Conservation (phyloP, 2,797 vertebrate species). For the Anas bahamensis region DNA sequence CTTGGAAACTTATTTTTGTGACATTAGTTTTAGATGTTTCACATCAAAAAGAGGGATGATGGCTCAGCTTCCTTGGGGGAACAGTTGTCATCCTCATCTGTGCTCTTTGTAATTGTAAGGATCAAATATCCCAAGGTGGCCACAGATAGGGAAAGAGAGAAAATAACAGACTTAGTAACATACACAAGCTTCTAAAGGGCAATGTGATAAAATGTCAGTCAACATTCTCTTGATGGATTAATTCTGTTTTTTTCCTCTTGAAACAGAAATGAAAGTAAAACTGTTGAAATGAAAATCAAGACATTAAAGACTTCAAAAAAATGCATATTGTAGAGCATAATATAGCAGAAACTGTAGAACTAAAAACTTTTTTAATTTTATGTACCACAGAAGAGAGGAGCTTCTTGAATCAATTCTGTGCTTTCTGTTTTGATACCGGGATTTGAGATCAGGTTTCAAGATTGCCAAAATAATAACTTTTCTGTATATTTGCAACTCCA, state of each 20-base stretch:
- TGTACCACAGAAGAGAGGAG: background rate
- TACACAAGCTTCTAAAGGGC: conserved; percentile 11
- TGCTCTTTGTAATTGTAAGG: conserved; percentile 54
- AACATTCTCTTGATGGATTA: background rate
- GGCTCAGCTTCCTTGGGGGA: conserved; percentile 16
- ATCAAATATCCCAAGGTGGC: conserved; percentile 59
- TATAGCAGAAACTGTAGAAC: background rate
- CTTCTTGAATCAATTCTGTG: background rate
- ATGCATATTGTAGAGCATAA: background rate
- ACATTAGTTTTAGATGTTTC: conserved; percentile 55
- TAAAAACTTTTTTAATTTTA: background rate
- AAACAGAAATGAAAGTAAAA: background rate
- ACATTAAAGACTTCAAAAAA: background rate
- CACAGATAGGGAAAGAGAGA: conserved; percentile 47
- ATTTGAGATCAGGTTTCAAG: no score
- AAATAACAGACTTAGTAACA: conserved; percentile 8
- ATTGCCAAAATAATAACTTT: no score
- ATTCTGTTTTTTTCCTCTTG: background rate
- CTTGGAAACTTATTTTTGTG: conserved; percentile 42
- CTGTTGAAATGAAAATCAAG: background rate
- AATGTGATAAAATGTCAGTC: conserved; percentile 10
- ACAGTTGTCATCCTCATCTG: conserved; percentile 23
- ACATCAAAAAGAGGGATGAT: conserved; percentile 58
- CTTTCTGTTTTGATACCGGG: background rate
- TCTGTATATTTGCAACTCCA: no score